Base-by-base conservation (phyloP, 2,797 vertebrate genomes). In the Bradypus variegatus region DNA sequence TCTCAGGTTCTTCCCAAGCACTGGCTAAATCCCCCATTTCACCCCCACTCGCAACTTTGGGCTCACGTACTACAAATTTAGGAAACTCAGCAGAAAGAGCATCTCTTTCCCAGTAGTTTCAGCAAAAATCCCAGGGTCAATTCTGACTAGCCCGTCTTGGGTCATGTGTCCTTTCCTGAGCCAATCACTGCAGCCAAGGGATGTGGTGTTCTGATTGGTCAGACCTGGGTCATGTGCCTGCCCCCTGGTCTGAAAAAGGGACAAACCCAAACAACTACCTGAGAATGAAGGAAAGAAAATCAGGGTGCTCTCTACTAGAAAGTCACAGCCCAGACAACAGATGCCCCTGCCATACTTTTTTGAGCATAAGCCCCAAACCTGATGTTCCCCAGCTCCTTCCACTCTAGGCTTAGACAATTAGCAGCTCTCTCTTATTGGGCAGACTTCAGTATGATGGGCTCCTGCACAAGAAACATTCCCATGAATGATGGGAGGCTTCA, bases 361-460 rank as follows among this genome's bases (percentile, higher is more conserved):
- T 38, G 76, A 64, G 75, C 67, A 18, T 77, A 33, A 86, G 36
- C 16, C 89, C 29, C 4, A 48, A 64, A 36, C 27, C 76, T 15
- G 0, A n/a, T 12, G 15, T 48, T 21, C 13, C 13, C 62, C 36
- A 10, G 0, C 62, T n/a, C 60, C 29, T 62, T 48, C 75, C 7
- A 41, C 2, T 31, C 29, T 21, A 10, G 62, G 2, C 25, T 36
- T 38, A 38, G 82, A 70, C 25, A 19, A 25, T 38, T n/a, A 38
- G 48, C 25, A 3, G 78, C 58, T 86, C 16, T 11, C 41, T 55
- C 50, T 64, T 5, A 29, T 45, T 48, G 55, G 50, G 45, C 77
- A 38, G 64, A 21, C 1, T 0, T 41, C 55, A 38, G 18, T 3
- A 0, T 5, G 65, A 8, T 6, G 36, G 25, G 36, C 45, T 41